These are phyloP conservation scores for Centropus bengalensis DNA, from an alignment of 2,113 vertebrate species.

Conservation along the genomic window DNA sequence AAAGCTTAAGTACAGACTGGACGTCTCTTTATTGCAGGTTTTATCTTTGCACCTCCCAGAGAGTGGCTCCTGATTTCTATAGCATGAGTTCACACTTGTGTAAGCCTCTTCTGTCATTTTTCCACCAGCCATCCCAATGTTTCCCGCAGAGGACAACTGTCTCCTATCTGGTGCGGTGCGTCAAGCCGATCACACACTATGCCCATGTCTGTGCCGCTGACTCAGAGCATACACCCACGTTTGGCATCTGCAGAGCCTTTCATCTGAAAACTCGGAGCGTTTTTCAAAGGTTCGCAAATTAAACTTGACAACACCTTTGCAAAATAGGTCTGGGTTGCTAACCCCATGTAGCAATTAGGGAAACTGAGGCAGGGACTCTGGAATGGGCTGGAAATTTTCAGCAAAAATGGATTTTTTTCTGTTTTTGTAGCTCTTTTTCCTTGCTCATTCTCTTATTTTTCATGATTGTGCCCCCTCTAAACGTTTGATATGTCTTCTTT, in stretches of 20 bases:
- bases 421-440: background rate
- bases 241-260: conserved; percentile 51
- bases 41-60: background rate
- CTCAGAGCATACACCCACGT: conserved; percentile 59
- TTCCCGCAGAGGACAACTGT: background rate
- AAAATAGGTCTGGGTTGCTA: conserved; percentile 61
- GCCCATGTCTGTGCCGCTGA: conserved; percentile 42
- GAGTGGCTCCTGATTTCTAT: conserved; percentile 7
- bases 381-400: background rate
- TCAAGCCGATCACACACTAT: background rate
- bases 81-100: background rate
- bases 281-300: conserved; percentile 55
- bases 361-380: background rate
- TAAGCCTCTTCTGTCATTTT: background rate
- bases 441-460: background rate
- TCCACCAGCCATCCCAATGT: background rate
- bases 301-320: conserved; percentile 59
- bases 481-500: background rate
- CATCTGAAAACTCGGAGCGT: conserved; percentile 20
- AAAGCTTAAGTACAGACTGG: background rate
- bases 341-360: conserved; percentile 32
- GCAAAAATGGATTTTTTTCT: background rate
- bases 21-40: background rate
- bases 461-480: background rate
- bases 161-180: background rate